phyloP scores from a whole-genome alignment of 2,888 invertebrate species.

The Bruchidius siliquastri region DNA sequence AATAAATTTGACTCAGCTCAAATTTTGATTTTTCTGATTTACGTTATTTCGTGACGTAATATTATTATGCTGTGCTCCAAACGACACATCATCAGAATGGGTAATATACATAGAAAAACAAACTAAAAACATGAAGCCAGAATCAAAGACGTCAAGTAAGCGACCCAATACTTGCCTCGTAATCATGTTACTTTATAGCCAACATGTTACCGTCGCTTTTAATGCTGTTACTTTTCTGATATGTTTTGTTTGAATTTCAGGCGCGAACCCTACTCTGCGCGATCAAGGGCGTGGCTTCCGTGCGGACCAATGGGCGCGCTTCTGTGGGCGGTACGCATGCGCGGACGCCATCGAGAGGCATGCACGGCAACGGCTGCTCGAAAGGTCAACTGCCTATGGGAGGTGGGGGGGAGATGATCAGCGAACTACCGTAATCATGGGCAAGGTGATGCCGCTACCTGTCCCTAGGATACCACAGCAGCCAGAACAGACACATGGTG shows the following conservation, averaged over 20 bases:
- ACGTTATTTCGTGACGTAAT: too few relatives aligned
- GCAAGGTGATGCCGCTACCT: conserved; percentile 46
- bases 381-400: conserved; percentile 52
- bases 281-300: conserved; percentile 65
- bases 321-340: conserved; percentile 65
- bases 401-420: conserved; percentile 61
- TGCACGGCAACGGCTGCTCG: conserved; percentile 54
- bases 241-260: conserved; percentile 46
- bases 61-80: too few relatives aligned
- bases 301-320: conserved; percentile 72
- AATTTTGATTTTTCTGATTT: too few relatives aligned
- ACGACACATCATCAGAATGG: too few relatives aligned
- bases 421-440: conserved; percentile 51
- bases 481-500: conserved; percentile 35
- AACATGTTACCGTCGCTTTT: too few relatives aligned
- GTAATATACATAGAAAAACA: too few relatives aligned
- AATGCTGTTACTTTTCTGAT: too few relatives aligned
- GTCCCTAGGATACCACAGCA: conserved; percentile 1
- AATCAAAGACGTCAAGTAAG: too few relatives aligned
- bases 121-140: too few relatives aligned
- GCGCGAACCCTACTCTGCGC: conserved; percentile 63
- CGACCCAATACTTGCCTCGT: too few relatives aligned
- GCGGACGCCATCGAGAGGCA: conserved; percentile 68
- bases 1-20: too few relatives aligned
- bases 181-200: too few relatives aligned